These are phyloP conservation scores for Drosophila picticornis DNA, from an alignment of 2,888 invertebrate genomes.

Conservation along the genomic window DNA sequence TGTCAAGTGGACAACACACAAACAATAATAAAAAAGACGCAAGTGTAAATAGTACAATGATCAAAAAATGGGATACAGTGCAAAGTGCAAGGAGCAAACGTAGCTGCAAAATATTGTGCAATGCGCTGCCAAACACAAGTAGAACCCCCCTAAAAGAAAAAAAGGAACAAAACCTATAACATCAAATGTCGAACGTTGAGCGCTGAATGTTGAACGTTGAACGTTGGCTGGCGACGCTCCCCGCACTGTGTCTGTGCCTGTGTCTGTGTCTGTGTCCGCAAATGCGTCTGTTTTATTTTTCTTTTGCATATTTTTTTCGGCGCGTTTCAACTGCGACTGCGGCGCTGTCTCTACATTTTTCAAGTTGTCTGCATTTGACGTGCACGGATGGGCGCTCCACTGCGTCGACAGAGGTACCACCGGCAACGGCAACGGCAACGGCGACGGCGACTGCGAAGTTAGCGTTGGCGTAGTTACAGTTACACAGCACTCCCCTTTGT, in stretches of 20 bases:
- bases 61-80: conserved; percentile 18
- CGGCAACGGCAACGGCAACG: conserved; percentile 15
- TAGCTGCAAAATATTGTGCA: conserved; percentile 72
- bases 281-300: conserved; percentile 81
- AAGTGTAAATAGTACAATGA: conserved; percentile 15
- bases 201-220: conserved; percentile 66
- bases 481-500: conserved; percentile 22
- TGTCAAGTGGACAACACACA: conserved; percentile 73
- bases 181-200: conserved; percentile 78
- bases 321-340: conserved; percentile 77
- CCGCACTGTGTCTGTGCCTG: neutral
- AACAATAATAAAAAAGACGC: conserved; percentile 25
- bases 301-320: conserved; percentile 81
- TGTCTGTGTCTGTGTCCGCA: conserved; percentile 12
- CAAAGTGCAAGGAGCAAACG: conserved; percentile 7
- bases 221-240: conserved; percentile 31
- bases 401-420: conserved; percentile 59
- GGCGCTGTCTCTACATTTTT: conserved; percentile 81
- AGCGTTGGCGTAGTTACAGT: conserved; percentile 73
- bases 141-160: conserved; percentile 42
- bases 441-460: conserved; percentile 9
- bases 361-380: conserved; percentile 82
- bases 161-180: conserved; percentile 68
- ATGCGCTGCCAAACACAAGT: conserved; percentile 75
- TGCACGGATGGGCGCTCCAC: conserved; percentile 81